Evolutionary conservation across 2,113 vertebrate genomes (phyloP), one percentile per base, ranked within the genome.

Genomic region (Pachyramphus minor): DNA sequence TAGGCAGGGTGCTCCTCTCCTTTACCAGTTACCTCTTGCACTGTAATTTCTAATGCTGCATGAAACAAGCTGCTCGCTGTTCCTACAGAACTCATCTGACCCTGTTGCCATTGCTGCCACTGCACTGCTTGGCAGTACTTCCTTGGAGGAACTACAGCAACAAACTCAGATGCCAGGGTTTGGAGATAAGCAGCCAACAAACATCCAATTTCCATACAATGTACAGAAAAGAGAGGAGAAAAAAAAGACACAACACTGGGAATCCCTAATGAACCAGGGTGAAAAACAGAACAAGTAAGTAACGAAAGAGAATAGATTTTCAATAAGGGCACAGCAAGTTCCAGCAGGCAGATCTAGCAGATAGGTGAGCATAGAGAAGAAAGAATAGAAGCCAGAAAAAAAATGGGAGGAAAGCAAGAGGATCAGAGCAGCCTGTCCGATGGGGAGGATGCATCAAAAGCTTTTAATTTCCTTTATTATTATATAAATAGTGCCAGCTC

Each of bases 141-240:
- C 90, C 76, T 94, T 64, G 90, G 83, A 96, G 76, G 60, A 96
- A 86, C 92, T 90, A 96, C 93, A 93, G 90, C 90, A 96, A 92
- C 90, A 93, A 96, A 96, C 90, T 96, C 95, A 27, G 84, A 91
- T 90, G 93, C 95, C 90, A 95, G 68, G 80, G 83, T 66, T 88
- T 75, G 87, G 85, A 94, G 91, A 91, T 93, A 97, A 88, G 82
- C 87, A 95, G 80, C 85, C 88, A 94, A 83, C 76, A 84, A 86
- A 60, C 74, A 90, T 77, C 72, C 66, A 49, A 90, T 93, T 95
- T 93, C 86, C 91, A 94, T 85, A 93, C 84, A 91, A 83, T 58
- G 47, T 49, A 80, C 25, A 94, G 72, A 83, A 80, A 74, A 78
- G 64, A 86, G 83, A 41, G 58, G 59, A 86, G 45, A 6, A 53